A percentile compares a stretch with the other conserved stretches of the same genome.
Evolutionary conservation across 2,888 invertebrate species (phyloP).

Genomic region (Fissipunctia ypsillon): DNA sequence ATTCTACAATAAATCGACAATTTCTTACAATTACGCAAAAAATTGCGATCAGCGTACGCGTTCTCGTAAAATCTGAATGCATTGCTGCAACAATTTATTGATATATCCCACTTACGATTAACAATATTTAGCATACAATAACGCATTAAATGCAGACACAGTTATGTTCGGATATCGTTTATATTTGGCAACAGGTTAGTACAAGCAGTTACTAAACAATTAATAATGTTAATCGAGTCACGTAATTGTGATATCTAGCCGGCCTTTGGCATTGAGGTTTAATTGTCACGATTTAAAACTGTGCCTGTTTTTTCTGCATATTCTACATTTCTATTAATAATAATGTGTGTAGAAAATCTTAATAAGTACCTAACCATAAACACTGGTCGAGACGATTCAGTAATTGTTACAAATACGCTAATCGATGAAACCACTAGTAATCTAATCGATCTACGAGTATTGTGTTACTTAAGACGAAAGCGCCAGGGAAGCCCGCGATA

Average conservation of each 20-base stretch:
- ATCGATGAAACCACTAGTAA: not conserved
- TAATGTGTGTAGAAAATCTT: too few species aligned
- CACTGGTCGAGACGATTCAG: not conserved
- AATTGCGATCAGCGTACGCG: conserved; percentile 13
- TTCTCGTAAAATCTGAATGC: conserved; percentile 1
- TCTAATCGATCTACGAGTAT: too few species aligned
- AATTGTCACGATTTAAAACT: conserved; percentile 64
- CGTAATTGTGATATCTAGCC: conserved; percentile 63
- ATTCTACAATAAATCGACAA: conserved; percentile 24
- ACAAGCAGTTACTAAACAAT: conserved; percentile 66
- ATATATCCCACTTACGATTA: conserved; percentile 35
- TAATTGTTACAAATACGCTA: not conserved
- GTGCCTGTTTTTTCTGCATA: conserved; percentile 28
- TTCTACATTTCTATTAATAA: conserved; percentile 24
- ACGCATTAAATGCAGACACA: conserved; percentile 45
- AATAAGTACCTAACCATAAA: not conserved
- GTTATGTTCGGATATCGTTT: conserved; percentile 59
- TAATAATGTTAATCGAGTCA: conserved; percentile 69
- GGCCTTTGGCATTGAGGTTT: conserved; percentile 66
- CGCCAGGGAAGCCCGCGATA: too few species aligned
- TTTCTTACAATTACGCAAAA: conserved; percentile 26
- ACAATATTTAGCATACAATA: conserved; percentile 57
- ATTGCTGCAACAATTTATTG: conserved; percentile 46
- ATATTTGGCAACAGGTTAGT: conserved; percentile 66
- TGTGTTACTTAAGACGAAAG: too few species aligned